Base-by-base conservation (phyloP, 1,140 invertebrate species). In the Eupristina koningsbergeri region DNA sequence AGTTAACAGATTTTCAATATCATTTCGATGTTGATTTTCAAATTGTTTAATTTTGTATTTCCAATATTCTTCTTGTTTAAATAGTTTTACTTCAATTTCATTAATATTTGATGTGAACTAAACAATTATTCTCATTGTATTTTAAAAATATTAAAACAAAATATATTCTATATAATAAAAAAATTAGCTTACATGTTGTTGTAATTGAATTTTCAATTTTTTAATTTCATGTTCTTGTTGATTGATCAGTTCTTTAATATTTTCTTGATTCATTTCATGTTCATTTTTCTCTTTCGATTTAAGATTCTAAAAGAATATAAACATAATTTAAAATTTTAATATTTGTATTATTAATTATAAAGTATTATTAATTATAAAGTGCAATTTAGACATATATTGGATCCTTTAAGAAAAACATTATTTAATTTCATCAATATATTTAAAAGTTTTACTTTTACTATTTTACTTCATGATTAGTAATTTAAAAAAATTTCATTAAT, bases 51-150 rank as follows among this genome's bases (percentile, higher is more conserved):
- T 87, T 84, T 92, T 93, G 0, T 86, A 80, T 47, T 87, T 90
- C 92, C 92, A 93, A 83, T 89, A 88, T 76, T 89, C 87, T 82
- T 93, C 93, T 85, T 93, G 92, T 0, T 85, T 67, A 6, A 89
- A 79, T 29, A 93, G 81, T 89, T 93, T 90, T 83, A 85, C 80
- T 89, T 90, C 87, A 87, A 93, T 84, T 89, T 89, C 88, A 88
- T 91, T 88, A 85, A 93, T 80, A 80, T 89, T 89, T 75, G 88
- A 86, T 34, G 87, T 86, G 64, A 88, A 73, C 89, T 92, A 47
- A 31, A 88, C 87, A 76, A 80, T 9, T 3, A 73, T 50, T 76
- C n/a, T 9, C 36, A 58, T 41, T 71, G 41, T 41, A 39, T 47
- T 80, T 71, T 53, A 50, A 45, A 63, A 26, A 45, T 74, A 1